phyloP scores from a whole-genome alignment of 1,140 invertebrate species.

The Planococcus citri region DNA sequence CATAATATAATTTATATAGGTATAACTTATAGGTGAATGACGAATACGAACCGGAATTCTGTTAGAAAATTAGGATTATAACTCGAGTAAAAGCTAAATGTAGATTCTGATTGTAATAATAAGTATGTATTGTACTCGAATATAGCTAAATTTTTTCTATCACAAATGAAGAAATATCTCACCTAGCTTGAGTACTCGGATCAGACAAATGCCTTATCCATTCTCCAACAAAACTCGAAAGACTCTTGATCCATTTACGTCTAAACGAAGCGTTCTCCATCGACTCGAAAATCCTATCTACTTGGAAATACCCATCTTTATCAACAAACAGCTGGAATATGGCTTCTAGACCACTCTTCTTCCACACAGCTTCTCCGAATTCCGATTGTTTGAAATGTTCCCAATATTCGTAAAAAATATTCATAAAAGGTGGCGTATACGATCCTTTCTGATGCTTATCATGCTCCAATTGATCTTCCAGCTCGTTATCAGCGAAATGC shows the following conservation, averaged over 20 bases:
- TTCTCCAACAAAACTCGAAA: slow-evolving; percentile 58
- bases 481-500: slow-evolving; percentile 29
- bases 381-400: slow-evolving; percentile 66
- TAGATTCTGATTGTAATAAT: no score
- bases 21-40: no score
- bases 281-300: slow-evolving; percentile 54
- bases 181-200: slow-evolving; percentile 58
- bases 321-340: slow-evolving; percentile 47
- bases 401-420: slow-evolving; percentile 58
- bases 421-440: slow-evolving; percentile 57
- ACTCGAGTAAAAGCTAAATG: no score
- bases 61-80: not conserved
- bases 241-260: slow-evolving; percentile 58
- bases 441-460: slow-evolving; percentile 47
- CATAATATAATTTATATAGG: no score
- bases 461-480: slow-evolving; percentile 36
- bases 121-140: not conserved
- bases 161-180: slow-evolving; percentile 31
- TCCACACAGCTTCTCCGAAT: slow-evolving; percentile 54
- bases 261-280: slow-evolving; percentile 64
- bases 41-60: no score
- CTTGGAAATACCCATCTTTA: slow-evolving; percentile 37
- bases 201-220: slow-evolving; percentile 59
- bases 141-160: not conserved
- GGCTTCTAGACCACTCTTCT: slow-evolving; percentile 52